Conservation (phyloP, 2,797 vertebrate genomes). For the Sebastes kiyomatsui region DNA sequence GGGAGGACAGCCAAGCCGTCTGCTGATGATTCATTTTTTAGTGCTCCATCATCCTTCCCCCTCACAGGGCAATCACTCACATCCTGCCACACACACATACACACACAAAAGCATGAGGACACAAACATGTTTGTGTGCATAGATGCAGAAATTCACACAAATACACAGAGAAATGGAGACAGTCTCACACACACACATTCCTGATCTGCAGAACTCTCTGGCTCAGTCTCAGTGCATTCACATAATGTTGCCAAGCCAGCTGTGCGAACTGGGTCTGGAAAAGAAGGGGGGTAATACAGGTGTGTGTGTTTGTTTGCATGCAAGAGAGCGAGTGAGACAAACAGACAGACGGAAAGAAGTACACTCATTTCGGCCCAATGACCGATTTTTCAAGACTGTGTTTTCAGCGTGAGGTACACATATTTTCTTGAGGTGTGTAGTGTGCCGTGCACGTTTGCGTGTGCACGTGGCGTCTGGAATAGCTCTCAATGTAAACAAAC, state of each 20-base stretch:
- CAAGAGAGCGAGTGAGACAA: conserved; percentile 10
- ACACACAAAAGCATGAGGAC: conserved; percentile 4
- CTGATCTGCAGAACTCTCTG: conserved; percentile 49
- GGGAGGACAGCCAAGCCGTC: conserved; percentile 44
- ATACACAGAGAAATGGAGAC: background rate
- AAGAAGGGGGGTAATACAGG: conserved; percentile 40
- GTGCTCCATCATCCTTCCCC: conserved; percentile 61
- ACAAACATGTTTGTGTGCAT: conserved; percentile 30
- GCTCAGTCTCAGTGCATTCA: conserved; percentile 32
- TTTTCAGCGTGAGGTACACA: conserved; percentile 19
- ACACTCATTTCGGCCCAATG: background rate
- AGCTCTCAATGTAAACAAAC: conserved; percentile 76
- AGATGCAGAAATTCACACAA: conserved; percentile 1
- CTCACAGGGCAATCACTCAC: conserved; percentile 56
- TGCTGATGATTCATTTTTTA: conserved; percentile 69
- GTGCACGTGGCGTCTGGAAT: conserved; percentile 66
- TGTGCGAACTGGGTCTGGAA: conserved; percentile 47
- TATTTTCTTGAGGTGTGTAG: conserved; percentile 39
- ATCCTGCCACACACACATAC: conserved; percentile 50
- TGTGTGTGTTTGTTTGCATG: conserved; percentile 42
- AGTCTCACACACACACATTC: conserved; percentile 32
- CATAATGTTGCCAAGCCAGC: conserved; percentile 58
- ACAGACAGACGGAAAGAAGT: conserved; percentile 8
- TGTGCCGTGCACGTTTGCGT: conserved; percentile 3
- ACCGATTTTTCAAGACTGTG: conserved; percentile 15